These are phyloP conservation scores for Drosophila teissieri DNA, from an alignment of 1,140 invertebrate species.

Conservation along the genomic window DNA sequence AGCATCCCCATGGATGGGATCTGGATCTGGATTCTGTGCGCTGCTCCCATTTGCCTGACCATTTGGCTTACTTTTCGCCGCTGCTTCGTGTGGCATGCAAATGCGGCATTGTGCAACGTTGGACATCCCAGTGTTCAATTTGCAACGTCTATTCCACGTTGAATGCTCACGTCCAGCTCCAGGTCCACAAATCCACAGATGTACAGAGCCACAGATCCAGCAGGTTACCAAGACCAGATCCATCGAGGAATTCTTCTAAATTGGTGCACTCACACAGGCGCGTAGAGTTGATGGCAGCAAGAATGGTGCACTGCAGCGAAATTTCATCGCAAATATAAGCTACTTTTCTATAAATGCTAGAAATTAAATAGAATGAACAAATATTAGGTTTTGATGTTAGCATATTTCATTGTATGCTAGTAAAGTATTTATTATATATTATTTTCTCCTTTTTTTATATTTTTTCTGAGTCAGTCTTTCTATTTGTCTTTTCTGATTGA, in stretches of 20 bases:
- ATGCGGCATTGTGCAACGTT: slow-evolving; percentile 61
- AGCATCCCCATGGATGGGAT: slow-evolving; percentile 24
- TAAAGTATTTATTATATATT: no score
- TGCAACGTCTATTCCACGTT: not conserved
- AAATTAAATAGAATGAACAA: no score
- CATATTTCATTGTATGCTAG: no score
- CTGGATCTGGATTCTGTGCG: slow-evolving; percentile 25
- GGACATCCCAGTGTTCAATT: slow-evolving; percentile 21
- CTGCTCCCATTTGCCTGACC: slow-evolving; percentile 75
- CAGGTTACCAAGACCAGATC: slow-evolving; percentile 28
- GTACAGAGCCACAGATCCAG: slow-evolving; percentile 1
- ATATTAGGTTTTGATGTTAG: no score
- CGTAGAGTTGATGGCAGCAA: not conserved
- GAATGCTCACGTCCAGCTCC: slow-evolving; percentile 22
- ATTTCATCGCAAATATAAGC: not conserved
- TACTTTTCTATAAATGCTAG: not conserved
- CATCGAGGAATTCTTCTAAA: slow-evolving; percentile 43
- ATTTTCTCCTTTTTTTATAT: no score
- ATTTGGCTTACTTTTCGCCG: slow-evolving; percentile 66
- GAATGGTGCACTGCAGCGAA: slow-evolving; percentile 14
- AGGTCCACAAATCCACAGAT: slow-evolving; percentile 8
- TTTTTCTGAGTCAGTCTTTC: no score
- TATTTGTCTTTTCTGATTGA: not conserved
- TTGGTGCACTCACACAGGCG: slow-evolving; percentile 34
- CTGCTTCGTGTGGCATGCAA: slow-evolving; percentile 65